Evolutionary conservation across 2,888 invertebrate genomes (phyloP).

Genomic region (Ochropleura plecta): DNA sequence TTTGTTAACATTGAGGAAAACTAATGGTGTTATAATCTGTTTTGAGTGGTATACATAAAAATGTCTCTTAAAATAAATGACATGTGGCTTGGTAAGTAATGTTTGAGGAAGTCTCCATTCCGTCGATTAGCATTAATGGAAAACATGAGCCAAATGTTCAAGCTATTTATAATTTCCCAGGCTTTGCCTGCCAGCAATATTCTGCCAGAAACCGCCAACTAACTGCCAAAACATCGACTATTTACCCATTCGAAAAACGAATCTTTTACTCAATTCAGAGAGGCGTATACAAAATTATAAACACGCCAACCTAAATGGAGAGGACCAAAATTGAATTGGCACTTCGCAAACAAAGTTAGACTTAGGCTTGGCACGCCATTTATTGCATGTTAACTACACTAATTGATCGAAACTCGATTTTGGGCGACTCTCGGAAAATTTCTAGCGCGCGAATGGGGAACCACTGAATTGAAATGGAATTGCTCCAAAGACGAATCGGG

Average conservation of each 20-base stretch:
- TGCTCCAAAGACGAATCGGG: constrained; percentile 68
- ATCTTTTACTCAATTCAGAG: constrained; percentile 48
- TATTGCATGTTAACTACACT: constrained; percentile 87
- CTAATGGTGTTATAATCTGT: not conserved
- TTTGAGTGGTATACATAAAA: constrained; percentile 1
- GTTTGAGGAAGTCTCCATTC: not conserved
- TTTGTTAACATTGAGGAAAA: not conserved
- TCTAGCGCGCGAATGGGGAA: constrained; percentile 66
- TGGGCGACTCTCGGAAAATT: constrained; percentile 71
- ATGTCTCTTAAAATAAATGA: not conserved
- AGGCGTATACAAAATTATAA: constrained; percentile 71
- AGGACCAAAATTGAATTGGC: constrained; percentile 82
- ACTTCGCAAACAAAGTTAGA: constrained; percentile 84
- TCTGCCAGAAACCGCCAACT: constrained; percentile 13
- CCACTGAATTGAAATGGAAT: constrained; percentile 67
- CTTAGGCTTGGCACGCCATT: constrained; percentile 79
- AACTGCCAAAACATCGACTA: constrained; percentile 26
- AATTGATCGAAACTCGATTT: constrained; percentile 85
- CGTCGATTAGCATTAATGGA: not conserved
- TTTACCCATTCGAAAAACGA: constrained; percentile 29
- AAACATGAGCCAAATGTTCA: constrained; percentile 11
- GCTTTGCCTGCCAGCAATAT: constrained; percentile 14
- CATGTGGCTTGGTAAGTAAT: not conserved
- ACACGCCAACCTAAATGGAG: constrained; percentile 71
- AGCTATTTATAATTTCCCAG: constrained; percentile 22